Evolutionary conservation across 2,113 vertebrate species (phyloP).

Genomic region (Leptocoma aspasia): DNA sequence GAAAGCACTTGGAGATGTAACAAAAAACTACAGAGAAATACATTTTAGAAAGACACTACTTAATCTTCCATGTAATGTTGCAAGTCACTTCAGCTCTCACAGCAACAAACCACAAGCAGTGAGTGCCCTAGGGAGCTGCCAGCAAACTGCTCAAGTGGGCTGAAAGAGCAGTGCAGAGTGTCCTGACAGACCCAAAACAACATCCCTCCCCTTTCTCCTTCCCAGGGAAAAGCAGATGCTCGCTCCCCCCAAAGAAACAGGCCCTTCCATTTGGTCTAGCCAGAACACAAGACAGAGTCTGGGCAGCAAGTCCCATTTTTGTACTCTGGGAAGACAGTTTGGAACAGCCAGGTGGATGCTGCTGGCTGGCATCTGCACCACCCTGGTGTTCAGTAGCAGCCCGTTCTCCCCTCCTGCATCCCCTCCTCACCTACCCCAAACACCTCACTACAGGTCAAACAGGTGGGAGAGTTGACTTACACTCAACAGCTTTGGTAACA

Average conservation of each 20-base stretch:
- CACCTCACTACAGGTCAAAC: neutral
- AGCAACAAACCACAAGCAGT: neutral
- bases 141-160: neutral
- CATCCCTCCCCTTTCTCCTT: neutral
- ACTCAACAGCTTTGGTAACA: neutral
- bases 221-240: neutral
- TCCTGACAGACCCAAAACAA: neutral
- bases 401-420: neutral
- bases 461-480: neutral
- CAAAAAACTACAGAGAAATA: neutral
- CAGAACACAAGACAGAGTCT: neutral
- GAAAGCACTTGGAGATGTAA: neutral
- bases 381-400: neutral
- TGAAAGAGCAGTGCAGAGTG: neutral
- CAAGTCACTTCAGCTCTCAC: neutral
- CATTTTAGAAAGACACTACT: neutral
- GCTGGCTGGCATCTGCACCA: neutral
- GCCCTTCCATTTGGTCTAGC: neutral
- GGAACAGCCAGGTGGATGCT: neutral
- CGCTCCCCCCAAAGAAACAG: fast-evolving
- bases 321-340: neutral
- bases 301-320: neutral
- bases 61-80: neutral
- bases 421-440: neutral
- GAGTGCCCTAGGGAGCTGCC: fast-evolving